phyloP scores from a whole-genome alignment of 2,113 vertebrate species.

The Osmerus mordax region DNA sequence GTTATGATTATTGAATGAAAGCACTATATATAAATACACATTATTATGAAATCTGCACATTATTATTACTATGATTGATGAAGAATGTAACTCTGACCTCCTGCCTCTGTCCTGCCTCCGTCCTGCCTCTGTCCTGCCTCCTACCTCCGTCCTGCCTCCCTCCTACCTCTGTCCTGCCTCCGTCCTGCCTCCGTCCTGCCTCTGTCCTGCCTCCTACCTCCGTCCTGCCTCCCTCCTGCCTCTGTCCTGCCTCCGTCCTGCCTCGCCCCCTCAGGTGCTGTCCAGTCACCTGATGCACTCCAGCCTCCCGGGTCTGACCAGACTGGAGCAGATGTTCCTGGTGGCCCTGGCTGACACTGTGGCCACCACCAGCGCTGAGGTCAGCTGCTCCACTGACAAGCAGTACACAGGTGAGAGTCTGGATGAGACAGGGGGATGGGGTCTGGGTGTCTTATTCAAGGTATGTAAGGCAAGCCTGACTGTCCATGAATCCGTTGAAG shows the following conservation, averaged over 20 bases:
- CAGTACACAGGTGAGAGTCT: constrained; percentile 83
- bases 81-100: background rate
- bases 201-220: background rate
- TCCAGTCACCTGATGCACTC: constrained; percentile 98
- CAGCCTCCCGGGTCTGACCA: constrained; percentile 93
- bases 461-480: no score
- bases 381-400: constrained; percentile 85
- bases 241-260: background rate
- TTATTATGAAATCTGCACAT: no score
- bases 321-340: constrained; percentile 97
- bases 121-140: background rate
- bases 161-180: background rate
- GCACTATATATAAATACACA: no score
- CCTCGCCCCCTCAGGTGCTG: constrained; percentile 70
- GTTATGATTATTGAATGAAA: no score
- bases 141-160: background rate
- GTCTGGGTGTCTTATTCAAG: no score
- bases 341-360: constrained; percentile 97
- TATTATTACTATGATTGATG: no score
- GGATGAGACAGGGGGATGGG: background rate
- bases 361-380: constrained; percentile 91
- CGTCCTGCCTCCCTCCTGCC: background rate
- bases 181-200: background rate
- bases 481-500: background rate
- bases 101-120: background rate